Percentiles rank a stretch among this genome's conserved stretches.
phyloP scores from a whole-genome alignment of 2,888 invertebrate genomes.

The Arge pagana region DNA sequence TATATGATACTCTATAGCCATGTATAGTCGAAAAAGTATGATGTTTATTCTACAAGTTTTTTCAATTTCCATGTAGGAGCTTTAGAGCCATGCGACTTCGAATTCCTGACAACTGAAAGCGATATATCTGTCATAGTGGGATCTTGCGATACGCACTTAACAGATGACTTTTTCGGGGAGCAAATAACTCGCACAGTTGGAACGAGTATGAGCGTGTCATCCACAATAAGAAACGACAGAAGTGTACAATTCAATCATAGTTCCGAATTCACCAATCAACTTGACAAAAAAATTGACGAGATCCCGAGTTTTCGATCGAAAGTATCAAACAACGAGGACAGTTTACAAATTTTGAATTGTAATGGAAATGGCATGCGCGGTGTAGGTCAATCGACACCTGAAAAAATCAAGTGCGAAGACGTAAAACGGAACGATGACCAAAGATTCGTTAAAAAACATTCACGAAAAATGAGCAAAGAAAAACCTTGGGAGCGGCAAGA shows the following conservation, averaged over 20 bases:
- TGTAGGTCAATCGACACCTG: neutral
- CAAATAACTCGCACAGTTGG: slow-evolving; percentile 3
- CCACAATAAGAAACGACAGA: neutral
- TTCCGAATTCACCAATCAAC: slow-evolving; percentile 18
- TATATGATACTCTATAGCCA: no score
- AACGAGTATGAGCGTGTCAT: neutral
- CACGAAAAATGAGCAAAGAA: no score
- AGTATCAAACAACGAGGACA: neutral
- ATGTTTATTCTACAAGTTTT: no score
- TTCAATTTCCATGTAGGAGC: no score
- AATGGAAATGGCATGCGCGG: neutral
- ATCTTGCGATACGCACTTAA: neutral
- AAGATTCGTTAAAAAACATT: no score
- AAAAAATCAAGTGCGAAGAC: no score
- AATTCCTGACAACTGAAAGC: slow-evolving; percentile 16
- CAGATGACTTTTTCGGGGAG: neutral
- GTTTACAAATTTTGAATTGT: neutral
- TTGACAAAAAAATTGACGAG: slow-evolving; percentile 1
- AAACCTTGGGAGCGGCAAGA: neutral
- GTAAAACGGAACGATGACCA: no score
- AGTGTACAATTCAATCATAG: slow-evolving; percentile 5
- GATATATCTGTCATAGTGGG: slow-evolving; percentile 6
- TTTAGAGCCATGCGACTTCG: slow-evolving; percentile 19
- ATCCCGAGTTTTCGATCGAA: neutral
- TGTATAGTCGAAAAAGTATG: no score